Evolutionary conservation across 2,113 vertebrate species (phyloP).

Genomic region (Phylloscopus whistleri): DNA sequence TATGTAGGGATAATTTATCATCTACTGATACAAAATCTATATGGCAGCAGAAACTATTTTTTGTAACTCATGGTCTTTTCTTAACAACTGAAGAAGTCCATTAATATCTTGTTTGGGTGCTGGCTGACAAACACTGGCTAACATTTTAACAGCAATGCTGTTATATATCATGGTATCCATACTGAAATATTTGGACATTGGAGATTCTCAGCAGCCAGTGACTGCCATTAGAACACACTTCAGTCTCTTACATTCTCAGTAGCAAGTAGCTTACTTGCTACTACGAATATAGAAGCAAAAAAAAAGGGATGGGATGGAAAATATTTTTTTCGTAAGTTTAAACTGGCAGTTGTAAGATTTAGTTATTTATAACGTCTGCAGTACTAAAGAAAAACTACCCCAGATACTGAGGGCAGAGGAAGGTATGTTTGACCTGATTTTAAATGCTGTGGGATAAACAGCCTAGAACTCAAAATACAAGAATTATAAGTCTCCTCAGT

Average conservation of each 20-base stretch:
- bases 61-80: neutral
- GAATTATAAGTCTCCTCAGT: neutral
- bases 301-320: neutral
- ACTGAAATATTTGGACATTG: neutral
- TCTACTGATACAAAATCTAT: neutral
- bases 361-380: neutral
- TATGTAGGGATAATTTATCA: neutral
- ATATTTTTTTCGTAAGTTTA: neutral
- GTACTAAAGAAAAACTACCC: neutral
- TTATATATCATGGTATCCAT: neutral
- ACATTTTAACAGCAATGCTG: neutral
- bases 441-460: neutral
- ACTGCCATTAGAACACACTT: neutral
- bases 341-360: neutral
- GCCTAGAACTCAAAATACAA: neutral
- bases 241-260: fast-evolving
- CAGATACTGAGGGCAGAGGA: neutral
- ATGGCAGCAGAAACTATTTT: neutral
- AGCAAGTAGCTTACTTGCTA: neutral
- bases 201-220: neutral
- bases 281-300: neutral
- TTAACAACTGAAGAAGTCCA: neutral
- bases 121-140: neutral
- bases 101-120: neutral
- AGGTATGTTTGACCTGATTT: neutral